Evolutionary conservation across 2,113 vertebrate species (phyloP).

Genomic region (Xiphias gladius): DNA sequence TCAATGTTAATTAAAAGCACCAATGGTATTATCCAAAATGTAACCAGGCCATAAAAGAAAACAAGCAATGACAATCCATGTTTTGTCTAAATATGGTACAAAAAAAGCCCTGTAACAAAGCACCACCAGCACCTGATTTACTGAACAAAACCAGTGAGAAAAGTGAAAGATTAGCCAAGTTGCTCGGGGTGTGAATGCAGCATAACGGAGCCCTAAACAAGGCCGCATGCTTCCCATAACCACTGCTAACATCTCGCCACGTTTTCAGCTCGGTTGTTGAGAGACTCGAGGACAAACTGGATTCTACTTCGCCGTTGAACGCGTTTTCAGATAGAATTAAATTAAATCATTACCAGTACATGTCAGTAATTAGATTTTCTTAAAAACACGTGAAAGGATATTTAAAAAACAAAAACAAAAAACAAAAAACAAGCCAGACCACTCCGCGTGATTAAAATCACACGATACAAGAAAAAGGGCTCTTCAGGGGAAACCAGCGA

Average conservation of each 20-base stretch:
- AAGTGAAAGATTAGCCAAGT: neutral
- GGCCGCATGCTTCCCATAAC: neutral
- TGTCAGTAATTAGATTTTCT: neutral
- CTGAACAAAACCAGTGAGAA: neutral
- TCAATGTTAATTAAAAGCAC: too few relatives aligned
- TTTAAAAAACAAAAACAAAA: too few relatives aligned
- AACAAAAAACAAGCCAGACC: conserved; percentile 42
- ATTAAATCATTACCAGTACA: neutral
- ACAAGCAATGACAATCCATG: too few relatives aligned
- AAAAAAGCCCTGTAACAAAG: neutral
- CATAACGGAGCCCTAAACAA: neutral
- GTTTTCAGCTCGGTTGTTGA: neutral
- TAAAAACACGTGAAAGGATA: conserved; percentile 10
- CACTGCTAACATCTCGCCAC: neutral
- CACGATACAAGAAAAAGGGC: neutral
- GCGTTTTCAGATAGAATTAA: conserved; percentile 1
- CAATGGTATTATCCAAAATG: neutral
- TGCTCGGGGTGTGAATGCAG: conserved; percentile 22
- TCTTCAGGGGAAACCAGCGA: conserved; percentile 10
- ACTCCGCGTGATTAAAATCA: conserved; percentile 7
- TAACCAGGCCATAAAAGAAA: too few relatives aligned
- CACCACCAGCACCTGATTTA: neutral
- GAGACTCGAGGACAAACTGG: neutral
- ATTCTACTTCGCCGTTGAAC: neutral
- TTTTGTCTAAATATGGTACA: neutral